Conservation (phyloP, 1,140 invertebrate genomes). For the Brachionus koreanus region DNA sequence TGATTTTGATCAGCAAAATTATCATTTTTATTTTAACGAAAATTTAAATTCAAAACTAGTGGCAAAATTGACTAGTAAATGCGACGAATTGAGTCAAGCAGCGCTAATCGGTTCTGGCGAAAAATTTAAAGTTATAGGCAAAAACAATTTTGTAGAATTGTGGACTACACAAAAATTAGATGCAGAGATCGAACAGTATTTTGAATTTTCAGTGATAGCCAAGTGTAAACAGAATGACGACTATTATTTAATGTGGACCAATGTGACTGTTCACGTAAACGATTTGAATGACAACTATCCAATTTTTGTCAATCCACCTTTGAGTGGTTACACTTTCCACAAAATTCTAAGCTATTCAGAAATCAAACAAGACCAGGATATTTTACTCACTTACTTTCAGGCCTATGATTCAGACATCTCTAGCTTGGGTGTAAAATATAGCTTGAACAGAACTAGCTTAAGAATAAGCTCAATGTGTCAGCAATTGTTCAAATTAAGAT, state of each 20-base stretch:
- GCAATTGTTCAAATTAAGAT: neutral
- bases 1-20: neutral
- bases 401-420: neutral
- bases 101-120: neutral
- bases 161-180: neutral
- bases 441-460: neutral
- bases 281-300: conserved; percentile 7
- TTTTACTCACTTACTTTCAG: neutral
- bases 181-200: neutral
- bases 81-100: neutral
- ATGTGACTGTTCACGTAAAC: neutral
- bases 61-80: neutral
- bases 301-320: neutral
- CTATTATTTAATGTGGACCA: neutral
- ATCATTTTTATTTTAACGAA: neutral
- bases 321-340: neutral
- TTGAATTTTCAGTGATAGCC: neutral
- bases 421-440: neutral
- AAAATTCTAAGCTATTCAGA: neutral
- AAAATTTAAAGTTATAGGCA: neutral
- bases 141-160: neutral
- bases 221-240: neutral
- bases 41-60: neutral
- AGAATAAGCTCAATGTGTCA: neutral
- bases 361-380: neutral